phyloP scores from a whole-genome alignment of 2,888 invertebrate species.

The Napeogenes sylphis region DNA sequence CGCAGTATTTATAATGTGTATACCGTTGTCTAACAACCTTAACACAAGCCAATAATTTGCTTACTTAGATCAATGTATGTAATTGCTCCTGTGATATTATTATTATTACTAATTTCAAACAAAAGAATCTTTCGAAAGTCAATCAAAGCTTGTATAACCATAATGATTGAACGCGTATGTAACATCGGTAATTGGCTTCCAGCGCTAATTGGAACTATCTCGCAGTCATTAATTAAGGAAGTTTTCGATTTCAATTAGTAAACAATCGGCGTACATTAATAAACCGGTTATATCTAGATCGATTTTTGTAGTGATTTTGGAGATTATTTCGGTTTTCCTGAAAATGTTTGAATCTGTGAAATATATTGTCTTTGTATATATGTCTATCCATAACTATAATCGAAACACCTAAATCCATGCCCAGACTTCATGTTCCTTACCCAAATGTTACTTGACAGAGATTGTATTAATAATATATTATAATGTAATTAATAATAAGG shows the following conservation, averaged over 20 bases:
- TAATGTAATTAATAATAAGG: background rate
- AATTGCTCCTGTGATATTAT: too few relatives aligned
- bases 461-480: too few relatives aligned
- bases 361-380: too few relatives aligned
- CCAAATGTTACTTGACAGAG: too few relatives aligned
- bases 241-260: constrained; percentile 63
- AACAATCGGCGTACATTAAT: constrained; percentile 46
- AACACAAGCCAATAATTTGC: too few relatives aligned
- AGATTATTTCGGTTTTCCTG: background rate
- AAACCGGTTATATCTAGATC: constrained; percentile 17
- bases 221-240: constrained; percentile 56
- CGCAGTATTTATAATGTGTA: too few relatives aligned
- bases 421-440: too few relatives aligned
- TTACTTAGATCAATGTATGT: too few relatives aligned
- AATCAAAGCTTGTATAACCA: constrained; percentile 9
- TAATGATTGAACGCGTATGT: constrained; percentile 17
- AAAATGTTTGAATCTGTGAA: too few relatives aligned
- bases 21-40: too few relatives aligned
- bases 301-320: constrained; percentile 7
- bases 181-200: constrained; percentile 40
- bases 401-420: too few relatives aligned
- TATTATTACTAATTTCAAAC: background rate
- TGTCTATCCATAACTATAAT: too few relatives aligned
- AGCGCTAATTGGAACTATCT: constrained; percentile 51
- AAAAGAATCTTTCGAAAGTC: background rate